Evolutionary conservation across 2,113 vertebrate genomes (phyloP), one percentile per base, ranked within the genome.

Genomic region (Caracal caracal): DNA sequence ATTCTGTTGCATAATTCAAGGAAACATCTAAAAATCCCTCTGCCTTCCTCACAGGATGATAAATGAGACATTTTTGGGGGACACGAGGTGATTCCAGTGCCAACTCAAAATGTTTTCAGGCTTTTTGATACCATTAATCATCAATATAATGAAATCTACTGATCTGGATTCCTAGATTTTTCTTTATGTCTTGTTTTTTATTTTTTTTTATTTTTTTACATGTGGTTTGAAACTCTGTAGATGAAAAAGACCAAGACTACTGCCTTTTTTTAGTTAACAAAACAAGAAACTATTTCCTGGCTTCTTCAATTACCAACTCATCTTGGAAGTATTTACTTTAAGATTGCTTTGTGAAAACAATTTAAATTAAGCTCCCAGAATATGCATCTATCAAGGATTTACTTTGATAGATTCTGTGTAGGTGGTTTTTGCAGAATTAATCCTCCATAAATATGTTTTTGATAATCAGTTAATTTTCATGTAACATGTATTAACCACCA

Each of bases 381-480:
- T 90, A 86, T 1, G 33, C 94, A 65, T 81, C 90, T 97, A 97
- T 0, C 0, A 70, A 59, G 92, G 88, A 68, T 97, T 98, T 94
- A 76, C 37, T 51, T 88, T 84, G 97, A 97, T 94, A 98, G 96
- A 95, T 97, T 28, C 84, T 1, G 6, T 47, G 95, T 96, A 94
- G 8, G 17, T 30, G 6, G 96, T 97, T 98, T 98, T 98, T 98
- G 84, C 93, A 81, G 97, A 98, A 98, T 96, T 96, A 97, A 95
- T 98, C 97, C 96, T 95, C 12, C 12, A 95, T 97, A 97, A 98
- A 97, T 94, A 71, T 78, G 92, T 96, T 93, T 98, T 97, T 98
- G 96, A 97, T 98, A 97, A 98, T 98, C 90, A 98, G 97, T 96
- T 97, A 94, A 97, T 95, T 98, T 98, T 98, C 97, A 97, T 98